A percentile compares a stretch with the other conserved stretches of the same genome.
phyloP scores from a whole-genome alignment of 2,797 vertebrate genomes.

The Spheniscus humboldti region DNA sequence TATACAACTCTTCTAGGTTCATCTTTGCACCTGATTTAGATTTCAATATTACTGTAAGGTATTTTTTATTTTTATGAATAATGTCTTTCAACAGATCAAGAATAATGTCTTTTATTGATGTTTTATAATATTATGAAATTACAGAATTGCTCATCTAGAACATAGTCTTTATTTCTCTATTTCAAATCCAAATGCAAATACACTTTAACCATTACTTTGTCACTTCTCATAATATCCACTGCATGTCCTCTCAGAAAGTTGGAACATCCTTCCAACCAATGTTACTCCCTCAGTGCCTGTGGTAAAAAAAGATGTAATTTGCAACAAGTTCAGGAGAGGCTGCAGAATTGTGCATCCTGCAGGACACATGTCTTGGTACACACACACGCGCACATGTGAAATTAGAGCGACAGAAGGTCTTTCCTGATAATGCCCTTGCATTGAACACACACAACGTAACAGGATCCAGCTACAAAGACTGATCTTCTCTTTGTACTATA shows the following conservation, averaged over 20 bases:
- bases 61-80: neutral
- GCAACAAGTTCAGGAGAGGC: neutral
- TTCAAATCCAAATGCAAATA: neutral
- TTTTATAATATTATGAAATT: neutral
- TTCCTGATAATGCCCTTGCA: neutral
- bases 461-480: neutral
- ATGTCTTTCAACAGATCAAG: neutral
- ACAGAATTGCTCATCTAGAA: neutral
- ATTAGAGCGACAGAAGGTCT: neutral
- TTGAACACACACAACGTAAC: neutral
- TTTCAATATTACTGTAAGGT: neutral
- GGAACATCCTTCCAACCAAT: neutral
- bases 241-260: neutral
- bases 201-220: neutral
- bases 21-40: constrained; percentile 37
- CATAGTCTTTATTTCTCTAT: neutral
- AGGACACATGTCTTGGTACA: neutral
- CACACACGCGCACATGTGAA: neutral
- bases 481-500: neutral
- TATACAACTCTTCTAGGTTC: neutral
- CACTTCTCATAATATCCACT: neutral
- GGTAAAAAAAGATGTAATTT: neutral
- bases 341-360: neutral
- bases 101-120: neutral
- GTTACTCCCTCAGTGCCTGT: neutral